Evolutionary conservation across 2,888 invertebrate genomes (phyloP).

Genomic region (Hirtodrosophila histrioides): DNA sequence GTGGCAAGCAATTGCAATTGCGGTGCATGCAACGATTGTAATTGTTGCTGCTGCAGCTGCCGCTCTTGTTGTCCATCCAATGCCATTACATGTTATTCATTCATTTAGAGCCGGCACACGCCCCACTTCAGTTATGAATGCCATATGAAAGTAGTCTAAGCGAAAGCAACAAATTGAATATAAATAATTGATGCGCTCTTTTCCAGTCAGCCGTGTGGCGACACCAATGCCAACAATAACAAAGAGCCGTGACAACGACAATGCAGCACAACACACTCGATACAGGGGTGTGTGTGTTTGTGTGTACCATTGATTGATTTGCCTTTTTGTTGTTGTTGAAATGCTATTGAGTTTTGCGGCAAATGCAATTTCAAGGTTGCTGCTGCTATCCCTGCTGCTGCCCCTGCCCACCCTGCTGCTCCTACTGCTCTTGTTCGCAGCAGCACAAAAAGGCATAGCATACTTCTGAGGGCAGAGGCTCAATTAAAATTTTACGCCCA

Average conservation of each 20-base stretch:
- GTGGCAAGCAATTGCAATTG: slow-evolving; percentile 35
- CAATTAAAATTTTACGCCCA: slow-evolving; percentile 80
- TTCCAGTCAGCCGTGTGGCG: slow-evolving; percentile 9
- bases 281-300: slow-evolving; percentile 14
- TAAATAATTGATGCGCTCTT: slow-evolving; percentile 70
- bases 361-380: slow-evolving; percentile 54
- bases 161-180: slow-evolving; percentile 73
- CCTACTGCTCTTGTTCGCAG: slow-evolving; percentile 36
- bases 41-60: slow-evolving; percentile 6
- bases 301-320: slow-evolving; percentile 57
- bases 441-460: slow-evolving; percentile 55
- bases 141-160: slow-evolving; percentile 59
- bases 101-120: slow-evolving; percentile 20
- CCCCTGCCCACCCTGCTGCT: slow-evolving; percentile 20
- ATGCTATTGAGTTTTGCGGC: slow-evolving; percentile 51
- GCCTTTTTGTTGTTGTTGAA: slow-evolving; percentile 43
- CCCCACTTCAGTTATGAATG: slow-evolving; percentile 48
- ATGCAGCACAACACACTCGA: slow-evolving; percentile 11
- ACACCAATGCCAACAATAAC: slow-evolving; percentile 28
- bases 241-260: slow-evolving; percentile 35
- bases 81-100: slow-evolving; percentile 30
- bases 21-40: slow-evolving; percentile 8
- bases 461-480: slow-evolving; percentile 65
- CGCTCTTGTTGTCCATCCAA: slow-evolving; percentile 21
- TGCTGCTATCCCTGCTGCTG: slow-evolving; percentile 16